phyloP scores from a whole-genome alignment of 1,140 invertebrate genomes.

The Neodiprion fabricii region DNA sequence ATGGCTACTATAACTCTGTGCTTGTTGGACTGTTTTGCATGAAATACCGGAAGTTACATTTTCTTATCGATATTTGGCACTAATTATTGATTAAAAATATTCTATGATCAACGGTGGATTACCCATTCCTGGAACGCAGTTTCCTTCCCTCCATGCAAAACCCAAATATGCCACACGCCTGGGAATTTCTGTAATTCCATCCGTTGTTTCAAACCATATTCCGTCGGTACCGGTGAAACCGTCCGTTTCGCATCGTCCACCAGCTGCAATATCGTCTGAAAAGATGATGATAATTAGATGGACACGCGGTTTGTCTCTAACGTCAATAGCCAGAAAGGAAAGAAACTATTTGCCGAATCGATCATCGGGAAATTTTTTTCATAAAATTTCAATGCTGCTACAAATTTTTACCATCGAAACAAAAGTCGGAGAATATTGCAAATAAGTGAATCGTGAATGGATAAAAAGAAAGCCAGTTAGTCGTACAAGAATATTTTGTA shows the following conservation, averaged over 20 bases:
- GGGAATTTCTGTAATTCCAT: constrained; percentile 50
- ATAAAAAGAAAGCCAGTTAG: too few relatives aligned
- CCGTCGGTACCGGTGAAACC: constrained; percentile 51
- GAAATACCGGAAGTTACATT: neutral
- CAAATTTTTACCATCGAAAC: too few relatives aligned
- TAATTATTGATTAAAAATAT: neutral
- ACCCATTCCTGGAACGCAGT: constrained; percentile 61
- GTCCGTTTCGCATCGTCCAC: constrained; percentile 49
- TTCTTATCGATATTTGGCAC: neutral
- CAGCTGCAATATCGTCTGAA: constrained; percentile 52
- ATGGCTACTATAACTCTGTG: neutral
- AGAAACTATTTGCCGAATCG: constrained; percentile 13
- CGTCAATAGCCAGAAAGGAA: neutral
- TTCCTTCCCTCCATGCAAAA: constrained; percentile 54
- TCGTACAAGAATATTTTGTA: too few relatives aligned
- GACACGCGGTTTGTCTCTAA: neutral
- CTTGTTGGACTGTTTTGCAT: neutral
- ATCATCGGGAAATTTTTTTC: neutral
- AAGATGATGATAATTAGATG: constrained; percentile 6
- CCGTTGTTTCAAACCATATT: constrained; percentile 52
- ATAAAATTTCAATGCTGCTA: too few relatives aligned
- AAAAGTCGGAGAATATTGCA: too few relatives aligned
- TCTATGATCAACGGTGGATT: constrained; percentile 5
- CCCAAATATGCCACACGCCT: constrained; percentile 44
- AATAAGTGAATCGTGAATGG: too few relatives aligned